A percentile compares a stretch with the other conserved stretches of the same genome.
These are phyloP conservation scores for Entelurus aequoreus DNA, from an alignment of 2,113 vertebrate genomes.

Conservation along the genomic window DNA sequence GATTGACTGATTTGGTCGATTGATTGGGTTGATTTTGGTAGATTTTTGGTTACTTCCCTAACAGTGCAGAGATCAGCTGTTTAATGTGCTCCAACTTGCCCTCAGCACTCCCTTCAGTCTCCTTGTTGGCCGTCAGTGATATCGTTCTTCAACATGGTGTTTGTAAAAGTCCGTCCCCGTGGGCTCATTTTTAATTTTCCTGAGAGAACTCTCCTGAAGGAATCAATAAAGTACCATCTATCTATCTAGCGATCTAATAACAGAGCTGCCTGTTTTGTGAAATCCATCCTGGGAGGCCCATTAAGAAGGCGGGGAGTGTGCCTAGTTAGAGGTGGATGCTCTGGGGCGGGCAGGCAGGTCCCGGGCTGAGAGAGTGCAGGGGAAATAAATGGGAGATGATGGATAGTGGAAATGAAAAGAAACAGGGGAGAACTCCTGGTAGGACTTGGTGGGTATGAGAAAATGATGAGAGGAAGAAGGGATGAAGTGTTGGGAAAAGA, in stretches of 20 bases:
- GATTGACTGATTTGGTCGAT: too few species aligned
- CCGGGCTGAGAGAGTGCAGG: constrained; percentile 8
- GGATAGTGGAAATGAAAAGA: constrained; percentile 21
- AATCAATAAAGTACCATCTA: too few species aligned
- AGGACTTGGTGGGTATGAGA: constrained; percentile 21
- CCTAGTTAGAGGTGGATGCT: constrained; percentile 33
- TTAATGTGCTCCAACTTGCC: constrained; percentile 44
- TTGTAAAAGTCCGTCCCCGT: constrained; percentile 46
- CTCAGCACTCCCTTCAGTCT: constrained; percentile 44
- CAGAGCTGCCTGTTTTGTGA: constrained; percentile 55
- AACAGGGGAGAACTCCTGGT: constrained; percentile 9
- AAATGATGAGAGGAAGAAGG: constrained; percentile 23
- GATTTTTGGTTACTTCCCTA: constrained; percentile 25
- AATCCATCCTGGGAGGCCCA: constrained; percentile 52
- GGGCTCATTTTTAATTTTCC: constrained; percentile 15
- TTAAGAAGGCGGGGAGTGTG: constrained; percentile 28
- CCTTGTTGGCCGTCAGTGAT: constrained; percentile 61
- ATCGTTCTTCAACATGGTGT: constrained; percentile 60
- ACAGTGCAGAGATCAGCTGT: constrained; percentile 43
- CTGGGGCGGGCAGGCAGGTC: constrained; percentile 23
- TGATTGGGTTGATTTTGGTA: too few species aligned
- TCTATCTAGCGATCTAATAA: constrained; percentile 29
- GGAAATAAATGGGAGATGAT: constrained; percentile 21
- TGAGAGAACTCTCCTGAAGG: too few species aligned
- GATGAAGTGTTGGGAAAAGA: constrained; percentile 11